Base-by-base conservation (phyloP, 2,113 vertebrate species). In the Petrocephalus microphthalmus region DNA sequence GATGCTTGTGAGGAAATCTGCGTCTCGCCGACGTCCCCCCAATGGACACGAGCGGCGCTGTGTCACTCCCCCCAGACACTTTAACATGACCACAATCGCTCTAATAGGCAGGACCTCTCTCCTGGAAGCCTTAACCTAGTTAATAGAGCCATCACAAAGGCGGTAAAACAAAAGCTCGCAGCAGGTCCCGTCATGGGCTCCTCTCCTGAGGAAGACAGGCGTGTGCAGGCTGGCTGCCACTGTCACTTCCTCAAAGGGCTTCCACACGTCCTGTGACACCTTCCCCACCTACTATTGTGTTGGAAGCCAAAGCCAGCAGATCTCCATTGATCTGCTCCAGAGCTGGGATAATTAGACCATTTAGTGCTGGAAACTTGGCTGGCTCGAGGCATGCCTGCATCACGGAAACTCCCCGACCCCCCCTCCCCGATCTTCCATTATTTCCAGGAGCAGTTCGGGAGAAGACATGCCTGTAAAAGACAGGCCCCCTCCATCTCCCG, bases 321-420 rank as follows among this genome's bases (percentile, higher is more conserved):
- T 92, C 91, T 92, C 92, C 92, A 95, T 93, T 94, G 93, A 95
- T 94, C 92, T 89, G 90, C 90, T 92, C 88, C 91, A 91, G 87
- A 91, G 91, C 91, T 89, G 90, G 88, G 89, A 93, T 94, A 95
- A 94, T 94, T 95, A 93, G 90, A 17, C 92, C 89, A 93, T 95
- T 94, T 94, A 93, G 91, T 92, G 91, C 88, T 93, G 90, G 93
- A 94, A 92, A 94, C 90, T 92, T 88, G 92, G 89, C 88, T 92
- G 92, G 92, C 88, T 90, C 89, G 93, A 90, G 90, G 92, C 54
- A 8, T 3, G 3, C 33, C 37, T 25, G 22, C 37, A 37, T 42
- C 56, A 42, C 19, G 2, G 0, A 8, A n/a, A n/a, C n/a, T n/a
- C n/a, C n/a, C n/a, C n/a, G n/a, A 3, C 15, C 29, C 13, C 17